Evolutionary conservation across 2,888 invertebrate genomes (phyloP).

Genomic region (Mesorhabditis belari): DNA sequence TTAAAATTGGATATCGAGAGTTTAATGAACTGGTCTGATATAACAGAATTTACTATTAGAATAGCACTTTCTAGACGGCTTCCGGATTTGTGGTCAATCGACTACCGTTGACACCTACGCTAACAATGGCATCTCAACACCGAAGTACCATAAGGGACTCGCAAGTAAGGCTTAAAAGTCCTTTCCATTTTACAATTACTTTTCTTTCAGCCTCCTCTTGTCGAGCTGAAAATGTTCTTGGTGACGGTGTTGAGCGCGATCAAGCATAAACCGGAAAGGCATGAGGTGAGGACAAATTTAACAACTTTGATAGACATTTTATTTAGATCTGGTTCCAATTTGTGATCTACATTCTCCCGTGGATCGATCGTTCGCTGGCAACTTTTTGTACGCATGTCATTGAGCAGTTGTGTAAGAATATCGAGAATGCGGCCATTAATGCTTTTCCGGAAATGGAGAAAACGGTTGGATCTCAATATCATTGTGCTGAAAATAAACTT

Average conservation of each 20-base stretch:
- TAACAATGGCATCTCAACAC: slow-evolving; percentile 23
- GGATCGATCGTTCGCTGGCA: slow-evolving; percentile 69
- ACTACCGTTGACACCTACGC: slow-evolving; percentile 33
- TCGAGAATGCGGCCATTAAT: slow-evolving; percentile 61
- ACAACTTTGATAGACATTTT: background rate
- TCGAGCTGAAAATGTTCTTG: slow-evolving; percentile 75
- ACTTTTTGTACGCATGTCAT: slow-evolving; percentile 72
- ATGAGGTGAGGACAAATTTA: slow-evolving; percentile 57
- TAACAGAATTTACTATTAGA: background rate
- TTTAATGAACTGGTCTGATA: slow-evolving; percentile 23
- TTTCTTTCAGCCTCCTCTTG: slow-evolving; percentile 32
- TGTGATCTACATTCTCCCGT: slow-evolving; percentile 73
- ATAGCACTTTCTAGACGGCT: slow-evolving; percentile 3
- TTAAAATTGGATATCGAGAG: slow-evolving; percentile 33
- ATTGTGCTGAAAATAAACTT: no score
- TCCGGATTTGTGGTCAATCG: slow-evolving; percentile 37
- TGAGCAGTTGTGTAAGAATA: slow-evolving; percentile 72
- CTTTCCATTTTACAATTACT: background rate
- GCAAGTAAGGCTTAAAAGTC: slow-evolving; percentile 11
- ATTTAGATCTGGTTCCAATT: slow-evolving; percentile 72
- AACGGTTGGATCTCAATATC: no score
- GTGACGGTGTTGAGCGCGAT: slow-evolving; percentile 72
- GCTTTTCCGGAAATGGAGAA: slow-evolving; percentile 1
- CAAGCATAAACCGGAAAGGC: slow-evolving; percentile 58
- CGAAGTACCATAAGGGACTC: slow-evolving; percentile 39